Evolutionary conservation across 2,113 vertebrate species (phyloP), one percentile per base, ranked within the genome.

Genomic region (Hirundichthys speculiger): DNA sequence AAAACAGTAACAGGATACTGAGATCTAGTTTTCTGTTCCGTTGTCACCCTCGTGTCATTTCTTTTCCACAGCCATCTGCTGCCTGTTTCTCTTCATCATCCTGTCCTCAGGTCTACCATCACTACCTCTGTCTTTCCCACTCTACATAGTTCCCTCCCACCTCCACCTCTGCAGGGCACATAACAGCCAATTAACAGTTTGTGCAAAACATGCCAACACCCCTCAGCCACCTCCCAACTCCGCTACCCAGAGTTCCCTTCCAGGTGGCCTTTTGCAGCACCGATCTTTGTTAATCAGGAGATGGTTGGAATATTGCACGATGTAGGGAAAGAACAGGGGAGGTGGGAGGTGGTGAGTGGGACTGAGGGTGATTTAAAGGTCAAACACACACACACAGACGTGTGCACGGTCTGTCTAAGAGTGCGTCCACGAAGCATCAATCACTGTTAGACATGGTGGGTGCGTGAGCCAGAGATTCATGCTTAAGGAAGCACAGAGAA

Each of bases 381-480:
- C 86, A 80, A 76, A 86, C 30, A 58, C 59, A 46, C 16, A 2
- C 50, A 18, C 12, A 25, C 55, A n/a, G 63, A 50, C 46, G 34
- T 48, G 74, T 50, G 52, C 13, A 42, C 21, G 19, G 51, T 58
- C 38, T 58, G 63, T 70, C 48, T 73, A 56, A 49, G 47, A 51
- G 58, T 49, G 71, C 1, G 38, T 73, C 43, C 70, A 71, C 10
- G 15, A 46, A 72, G 79, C 80, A 90, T 90, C 85, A 84, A 81
- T 90, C 89, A 88, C 82, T 57, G 72, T 90, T 88, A 85, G 84
- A 69, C 80, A 84, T 76, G 84, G 71, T 82, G 77, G 74, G 62
- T 85, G 79, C 76, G 64, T 69, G 1, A 63, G 77, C 76, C 45
- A 65, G 82, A 85, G 78, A 86, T 75, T 86, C 80, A 74, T 58